Conservation (phyloP, 2,113 vertebrate genomes). For the Eclectus roratus region DNA sequence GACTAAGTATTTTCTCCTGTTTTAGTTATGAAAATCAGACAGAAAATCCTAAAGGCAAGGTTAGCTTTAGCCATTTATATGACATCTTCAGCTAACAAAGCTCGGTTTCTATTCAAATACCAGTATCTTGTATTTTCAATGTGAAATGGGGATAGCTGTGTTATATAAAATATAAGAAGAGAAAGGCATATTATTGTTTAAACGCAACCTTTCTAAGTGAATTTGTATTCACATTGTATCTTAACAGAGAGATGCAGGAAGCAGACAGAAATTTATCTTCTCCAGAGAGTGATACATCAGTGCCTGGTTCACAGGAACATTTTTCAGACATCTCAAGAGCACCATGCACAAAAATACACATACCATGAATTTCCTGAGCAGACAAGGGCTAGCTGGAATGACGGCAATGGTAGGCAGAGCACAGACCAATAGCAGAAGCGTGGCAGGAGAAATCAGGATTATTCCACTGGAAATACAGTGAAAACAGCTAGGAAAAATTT, state of each 20-base stretch:
- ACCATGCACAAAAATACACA: conserved; percentile 43
- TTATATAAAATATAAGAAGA: background rate
- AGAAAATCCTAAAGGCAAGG: background rate
- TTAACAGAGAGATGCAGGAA: conserved; percentile 5
- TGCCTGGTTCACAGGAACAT: conserved; percentile 52
- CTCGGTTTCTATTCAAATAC: background rate
- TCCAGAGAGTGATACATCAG: conserved; percentile 56
- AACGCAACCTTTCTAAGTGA: conserved; percentile 8
- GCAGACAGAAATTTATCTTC: conserved; percentile 60
- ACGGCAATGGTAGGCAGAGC: background rate
- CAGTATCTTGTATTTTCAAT: background rate
- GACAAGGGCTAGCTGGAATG: conserved; percentile 53
- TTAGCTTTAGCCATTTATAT: background rate
- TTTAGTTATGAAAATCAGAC: background rate
- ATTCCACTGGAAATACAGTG: background rate
- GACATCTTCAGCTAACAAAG: background rate
- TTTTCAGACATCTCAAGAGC: conserved; percentile 67
- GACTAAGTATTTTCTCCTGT: background rate
- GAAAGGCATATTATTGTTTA: background rate
- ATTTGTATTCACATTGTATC: conserved; percentile 51
- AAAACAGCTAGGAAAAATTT: background rate
- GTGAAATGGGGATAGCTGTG: background rate
- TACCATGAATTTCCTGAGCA: conserved; percentile 54
- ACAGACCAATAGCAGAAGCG: background rate
- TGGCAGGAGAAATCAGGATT: conserved; percentile 22